phyloP scores from a whole-genome alignment of 1,140 invertebrate species.

The Drosophila sproati region DNA sequence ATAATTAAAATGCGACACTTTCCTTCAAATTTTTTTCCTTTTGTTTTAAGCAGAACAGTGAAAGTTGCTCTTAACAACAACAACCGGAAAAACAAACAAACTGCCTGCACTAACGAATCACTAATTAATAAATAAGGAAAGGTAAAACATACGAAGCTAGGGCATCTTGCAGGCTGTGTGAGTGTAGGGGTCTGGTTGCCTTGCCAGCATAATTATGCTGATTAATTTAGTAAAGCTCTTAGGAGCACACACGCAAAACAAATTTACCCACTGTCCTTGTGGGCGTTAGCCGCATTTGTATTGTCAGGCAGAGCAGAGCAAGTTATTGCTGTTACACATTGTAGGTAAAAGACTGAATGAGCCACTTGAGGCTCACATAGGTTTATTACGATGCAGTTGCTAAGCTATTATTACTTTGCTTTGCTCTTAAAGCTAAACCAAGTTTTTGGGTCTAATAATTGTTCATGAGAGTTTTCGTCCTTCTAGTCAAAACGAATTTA shows the following conservation, averaged over 20 bases:
- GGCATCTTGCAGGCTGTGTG: not conserved
- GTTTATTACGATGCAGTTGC: conserved; percentile 11
- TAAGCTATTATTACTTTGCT: conserved; percentile 2
- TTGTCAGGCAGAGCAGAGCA: conserved; percentile 16
- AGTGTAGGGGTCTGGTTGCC: conserved; percentile 35
- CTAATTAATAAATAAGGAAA: conserved; percentile 76
- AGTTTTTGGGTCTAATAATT: not conserved
- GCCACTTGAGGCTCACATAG: conserved; percentile 30
- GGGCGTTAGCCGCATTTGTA: conserved; percentile 38
- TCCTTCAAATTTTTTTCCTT: conserved; percentile 32
- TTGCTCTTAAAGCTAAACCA: not conserved
- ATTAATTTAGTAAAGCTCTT: conserved; percentile 67
- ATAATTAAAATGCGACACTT: conserved; percentile 71
- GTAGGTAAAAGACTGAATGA: conserved; percentile 4
- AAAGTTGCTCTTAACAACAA: conserved; percentile 33
- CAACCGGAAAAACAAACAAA: conserved; percentile 23
- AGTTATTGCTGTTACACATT: conserved; percentile 19
- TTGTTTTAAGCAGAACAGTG: conserved; percentile 20
- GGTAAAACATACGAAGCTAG: not conserved
- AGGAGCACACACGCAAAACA: conserved; percentile 36
- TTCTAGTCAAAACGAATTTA: too few relatives aligned
- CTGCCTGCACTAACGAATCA: conserved; percentile 65
- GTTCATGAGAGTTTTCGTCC: too few relatives aligned
- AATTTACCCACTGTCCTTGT: conserved; percentile 26
- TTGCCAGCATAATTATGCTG: conserved; percentile 71